Base-by-base conservation (phyloP, 2,797 vertebrate genomes). In the Coregonus ussuriensis region DNA sequence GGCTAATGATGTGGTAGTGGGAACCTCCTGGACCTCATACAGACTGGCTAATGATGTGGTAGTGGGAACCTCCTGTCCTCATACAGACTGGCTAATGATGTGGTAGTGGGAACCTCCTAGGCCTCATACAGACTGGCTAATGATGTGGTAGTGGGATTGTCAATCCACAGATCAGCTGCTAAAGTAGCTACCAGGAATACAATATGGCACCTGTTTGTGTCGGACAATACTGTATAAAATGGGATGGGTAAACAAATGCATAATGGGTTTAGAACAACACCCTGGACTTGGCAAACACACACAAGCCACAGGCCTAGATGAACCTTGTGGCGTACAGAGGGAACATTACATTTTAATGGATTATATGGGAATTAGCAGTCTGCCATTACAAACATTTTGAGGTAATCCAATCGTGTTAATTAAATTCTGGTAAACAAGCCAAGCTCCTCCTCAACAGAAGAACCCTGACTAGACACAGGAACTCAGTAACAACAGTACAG, bases 101-200 rank as follows among this genome's bases (percentile, higher is more conserved):
- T 25, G 25, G 25, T 25, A 25, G 25, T 25, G 25, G 25, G 25
- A 93, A 86, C 88, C 76, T 72, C 67, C 77, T 33, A 82, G 85
- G 88, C 83, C 84, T 86, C 89, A 90, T 87, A 89, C 86, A 88
- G 87, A 87, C 90, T 66, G 82, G 88, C 88, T 93, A 93, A 92
- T 93, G 77, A 92, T 85, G 87, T 51, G 71, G 89, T 88, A 91
- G 86, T 66, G 76, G 3, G 74, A 37, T 81, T 72, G 76, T 74
- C 85, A 76, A 86, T 9, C 75, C 71, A 47, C 16, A 35, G 72
- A 78, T 83, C 69, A 89, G 83, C 85, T 21, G 80, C 78, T 85
- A 51, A 88, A 84, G 77, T 68, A 75, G 80, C 83, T 63, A 56
- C 15, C 69, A 70, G 78, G 52, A 84, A 79, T 74, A 85, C 84